These are phyloP conservation scores for Trachelus tabidus DNA, from an alignment of 2,888 invertebrate species.

Conservation along the genomic window DNA sequence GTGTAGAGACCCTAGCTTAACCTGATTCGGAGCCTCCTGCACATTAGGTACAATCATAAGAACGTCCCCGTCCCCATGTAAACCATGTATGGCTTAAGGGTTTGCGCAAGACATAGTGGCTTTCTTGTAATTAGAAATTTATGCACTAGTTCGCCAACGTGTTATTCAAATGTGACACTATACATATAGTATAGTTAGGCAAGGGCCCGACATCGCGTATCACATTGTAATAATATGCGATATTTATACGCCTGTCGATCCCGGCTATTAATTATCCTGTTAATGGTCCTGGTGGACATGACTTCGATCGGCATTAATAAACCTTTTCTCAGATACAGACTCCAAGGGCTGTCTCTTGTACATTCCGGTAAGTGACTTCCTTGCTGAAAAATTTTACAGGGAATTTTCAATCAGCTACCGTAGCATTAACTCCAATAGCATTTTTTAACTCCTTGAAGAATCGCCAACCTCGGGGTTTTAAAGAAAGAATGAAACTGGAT, in stretches of 20 bases:
- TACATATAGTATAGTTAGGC: constrained; percentile 29
- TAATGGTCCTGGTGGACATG: constrained; percentile 46
- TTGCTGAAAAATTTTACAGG: neutral
- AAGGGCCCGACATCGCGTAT: constrained; percentile 36
- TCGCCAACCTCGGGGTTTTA: too few relatives aligned
- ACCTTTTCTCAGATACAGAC: neutral
- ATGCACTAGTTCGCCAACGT: constrained; percentile 61
- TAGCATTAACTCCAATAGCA: neutral
- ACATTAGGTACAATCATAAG: neutral
- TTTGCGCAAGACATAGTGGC: constrained; percentile 12
- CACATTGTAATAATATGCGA: constrained; percentile 43
- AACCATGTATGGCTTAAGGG: neutral
- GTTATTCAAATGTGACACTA: constrained; percentile 64
- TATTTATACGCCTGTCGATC: constrained; percentile 43
- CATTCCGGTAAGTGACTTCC: neutral
- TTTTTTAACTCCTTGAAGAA: neutral
- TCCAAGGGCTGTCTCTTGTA: neutral
- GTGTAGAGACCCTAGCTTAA: neutral
- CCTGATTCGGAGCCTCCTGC: neutral
- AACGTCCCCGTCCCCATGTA: neutral
- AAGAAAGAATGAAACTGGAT: too few relatives aligned
- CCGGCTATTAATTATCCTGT: constrained; percentile 52
- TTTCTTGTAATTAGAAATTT: constrained; percentile 65
- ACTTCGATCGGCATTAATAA: constrained; percentile 12
- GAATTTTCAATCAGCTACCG: neutral